Percentiles rank a stretch among this genome's conserved stretches.
Evolutionary conservation across 2,888 invertebrate species (phyloP).

Genomic region (Diarsia rubi): DNA sequence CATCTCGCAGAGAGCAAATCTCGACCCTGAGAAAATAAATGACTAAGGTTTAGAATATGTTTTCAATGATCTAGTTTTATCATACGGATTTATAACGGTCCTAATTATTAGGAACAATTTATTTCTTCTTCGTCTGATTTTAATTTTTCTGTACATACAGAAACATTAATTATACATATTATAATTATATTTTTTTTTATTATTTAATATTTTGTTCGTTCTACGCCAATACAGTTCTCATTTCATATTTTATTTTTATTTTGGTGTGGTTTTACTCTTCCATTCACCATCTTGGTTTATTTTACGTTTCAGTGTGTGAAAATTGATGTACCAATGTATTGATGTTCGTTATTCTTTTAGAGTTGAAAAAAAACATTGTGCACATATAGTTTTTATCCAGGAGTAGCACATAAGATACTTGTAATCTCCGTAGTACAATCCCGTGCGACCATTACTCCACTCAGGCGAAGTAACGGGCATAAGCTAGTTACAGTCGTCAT

Average conservation of each 20-base stretch:
- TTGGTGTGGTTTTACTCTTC: neutral
- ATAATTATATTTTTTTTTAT: too few species aligned
- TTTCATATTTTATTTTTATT: neutral
- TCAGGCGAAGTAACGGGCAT: neutral
- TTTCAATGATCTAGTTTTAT: neutral
- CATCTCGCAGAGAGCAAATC: constrained; percentile 82
- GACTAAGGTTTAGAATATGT: neutral
- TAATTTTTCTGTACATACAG: neutral
- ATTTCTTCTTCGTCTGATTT: neutral
- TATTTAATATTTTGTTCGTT: neutral
- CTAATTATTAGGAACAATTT: neutral
- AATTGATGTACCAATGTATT: neutral
- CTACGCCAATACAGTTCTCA: neutral
- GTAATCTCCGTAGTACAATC: too few species aligned
- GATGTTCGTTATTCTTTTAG: neutral
- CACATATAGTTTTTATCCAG: neutral
- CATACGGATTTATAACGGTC: neutral
- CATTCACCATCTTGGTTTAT: neutral
- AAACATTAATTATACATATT: too few species aligned
- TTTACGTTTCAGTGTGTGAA: neutral
- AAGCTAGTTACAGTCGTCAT: neutral
- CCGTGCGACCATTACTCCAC: neutral
- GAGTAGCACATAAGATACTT: neutral
- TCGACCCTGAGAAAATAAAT: constrained; percentile 66
- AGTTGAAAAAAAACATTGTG: neutral